A percentile compares a stretch with the other conserved stretches of the same genome.
Evolutionary conservation across 2,797 vertebrate genomes (phyloP).

Genomic region (Halcyon leucocephala): DNA sequence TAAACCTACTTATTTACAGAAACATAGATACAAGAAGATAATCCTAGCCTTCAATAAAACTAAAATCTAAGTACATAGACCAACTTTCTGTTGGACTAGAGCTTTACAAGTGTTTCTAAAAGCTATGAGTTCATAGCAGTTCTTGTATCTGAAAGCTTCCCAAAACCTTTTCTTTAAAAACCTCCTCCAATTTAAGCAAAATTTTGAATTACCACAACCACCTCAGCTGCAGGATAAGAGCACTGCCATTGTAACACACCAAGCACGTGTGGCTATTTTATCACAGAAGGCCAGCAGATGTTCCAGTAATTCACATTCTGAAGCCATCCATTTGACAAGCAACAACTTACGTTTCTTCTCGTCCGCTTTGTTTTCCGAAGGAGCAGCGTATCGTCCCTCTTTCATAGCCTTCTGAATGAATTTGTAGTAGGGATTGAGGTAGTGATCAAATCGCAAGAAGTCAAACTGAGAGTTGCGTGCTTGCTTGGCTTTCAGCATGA

Average conservation of each 20-base stretch:
- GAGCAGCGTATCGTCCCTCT: constrained; percentile 88
- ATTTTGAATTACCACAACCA: background rate
- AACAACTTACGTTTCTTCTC: constrained; percentile 82
- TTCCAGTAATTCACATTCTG: background rate
- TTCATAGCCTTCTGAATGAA: constrained; percentile 97
- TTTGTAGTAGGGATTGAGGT: constrained; percentile 99
- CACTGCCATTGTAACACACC: background rate
- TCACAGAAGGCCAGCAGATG: background rate
- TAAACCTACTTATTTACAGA: background rate
- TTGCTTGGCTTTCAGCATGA: constrained; percentile 98
- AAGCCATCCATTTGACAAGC: background rate
- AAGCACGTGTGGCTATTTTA: background rate
- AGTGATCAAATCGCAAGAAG: constrained; percentile 97
- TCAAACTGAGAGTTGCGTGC: constrained; percentile 96
- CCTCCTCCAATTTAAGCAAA: background rate
- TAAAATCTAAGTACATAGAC: background rate
- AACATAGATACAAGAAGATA: background rate
- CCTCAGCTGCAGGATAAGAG: background rate
- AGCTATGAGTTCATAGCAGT: background rate
- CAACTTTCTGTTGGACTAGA: background rate
- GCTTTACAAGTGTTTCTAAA: background rate
- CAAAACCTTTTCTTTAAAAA: background rate
- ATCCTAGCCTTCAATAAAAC: background rate
- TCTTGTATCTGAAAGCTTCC: background rate
- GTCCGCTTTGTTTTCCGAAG: constrained; percentile 79